Evolutionary conservation across 2,113 vertebrate species (phyloP).

Genomic region (Hypanus sabinus): DNA sequence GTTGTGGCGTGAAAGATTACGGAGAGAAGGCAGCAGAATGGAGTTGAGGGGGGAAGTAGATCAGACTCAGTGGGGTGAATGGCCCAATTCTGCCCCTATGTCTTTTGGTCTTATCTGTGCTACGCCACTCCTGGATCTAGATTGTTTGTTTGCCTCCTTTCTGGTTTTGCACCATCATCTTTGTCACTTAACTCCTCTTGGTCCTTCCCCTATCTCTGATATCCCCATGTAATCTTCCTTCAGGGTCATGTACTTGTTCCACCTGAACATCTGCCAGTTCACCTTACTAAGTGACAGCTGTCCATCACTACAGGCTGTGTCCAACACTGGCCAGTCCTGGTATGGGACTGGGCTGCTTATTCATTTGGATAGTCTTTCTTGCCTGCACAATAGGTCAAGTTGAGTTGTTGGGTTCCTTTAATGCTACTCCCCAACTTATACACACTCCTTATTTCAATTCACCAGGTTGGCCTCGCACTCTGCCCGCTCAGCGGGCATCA

Average conservation of each 20-base stretch:
- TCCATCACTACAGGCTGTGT: too few relatives aligned
- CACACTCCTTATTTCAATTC: background rate
- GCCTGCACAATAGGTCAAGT: background rate
- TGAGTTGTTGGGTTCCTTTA: background rate
- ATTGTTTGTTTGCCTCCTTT: background rate
- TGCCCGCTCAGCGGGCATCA: background rate
- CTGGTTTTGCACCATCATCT: background rate
- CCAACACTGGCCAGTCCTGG: too few relatives aligned
- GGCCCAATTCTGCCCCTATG: too few relatives aligned
- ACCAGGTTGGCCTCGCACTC: background rate
- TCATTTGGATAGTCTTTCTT: too few relatives aligned
- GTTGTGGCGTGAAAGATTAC: too few relatives aligned
- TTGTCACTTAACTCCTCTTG: background rate
- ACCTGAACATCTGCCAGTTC: background rate
- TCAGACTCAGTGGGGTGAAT: too few relatives aligned
- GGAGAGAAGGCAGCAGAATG: too few relatives aligned
- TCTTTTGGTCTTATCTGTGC: too few relatives aligned
- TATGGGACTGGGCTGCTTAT: too few relatives aligned
- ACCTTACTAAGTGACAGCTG: too few relatives aligned
- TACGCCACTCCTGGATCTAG: background rate
- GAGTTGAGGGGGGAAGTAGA: too few relatives aligned
- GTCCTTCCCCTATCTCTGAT: background rate
- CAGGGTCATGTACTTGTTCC: background rate
- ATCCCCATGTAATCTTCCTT: background rate
- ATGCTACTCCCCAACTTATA: background rate